Conservation (phyloP, 2,113 vertebrate species). For the Eclectus roratus region DNA sequence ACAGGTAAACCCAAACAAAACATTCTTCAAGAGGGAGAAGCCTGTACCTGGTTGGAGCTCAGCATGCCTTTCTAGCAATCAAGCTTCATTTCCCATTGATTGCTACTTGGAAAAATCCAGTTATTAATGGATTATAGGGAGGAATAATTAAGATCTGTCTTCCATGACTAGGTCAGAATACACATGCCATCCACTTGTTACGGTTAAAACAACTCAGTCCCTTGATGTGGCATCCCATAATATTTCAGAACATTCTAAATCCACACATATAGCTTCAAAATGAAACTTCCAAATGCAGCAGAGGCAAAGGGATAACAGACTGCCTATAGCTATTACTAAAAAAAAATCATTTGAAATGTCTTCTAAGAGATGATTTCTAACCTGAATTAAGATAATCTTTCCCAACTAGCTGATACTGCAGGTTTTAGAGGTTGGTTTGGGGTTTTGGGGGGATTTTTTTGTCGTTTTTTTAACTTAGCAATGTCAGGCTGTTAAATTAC, state of each 20-base stretch:
- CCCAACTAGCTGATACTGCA: background rate
- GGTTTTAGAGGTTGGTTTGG: background rate
- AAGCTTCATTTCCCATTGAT: background rate
- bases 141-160: background rate
- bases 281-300: background rate
- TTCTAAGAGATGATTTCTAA: background rate
- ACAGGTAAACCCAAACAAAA: background rate
- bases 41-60: background rate
- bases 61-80: background rate
- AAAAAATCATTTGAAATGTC: background rate
- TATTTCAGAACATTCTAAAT: background rate
- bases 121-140: background rate
- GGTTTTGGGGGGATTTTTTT: background rate
- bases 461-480: background rate
- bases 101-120: background rate
- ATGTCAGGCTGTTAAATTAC: background rate
- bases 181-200: background rate
- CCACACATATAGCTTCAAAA: background rate
- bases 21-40: background rate
- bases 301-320: background rate
- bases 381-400: background rate
- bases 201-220: background rate
- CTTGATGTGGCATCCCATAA: background rate
- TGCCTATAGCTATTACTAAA: background rate
- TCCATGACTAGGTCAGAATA: background rate